Percentiles rank a stretch among this genome's conserved stretches.
Evolutionary conservation across 2,113 vertebrate genomes (phyloP).

Genomic region (Sylvietta virens): DNA sequence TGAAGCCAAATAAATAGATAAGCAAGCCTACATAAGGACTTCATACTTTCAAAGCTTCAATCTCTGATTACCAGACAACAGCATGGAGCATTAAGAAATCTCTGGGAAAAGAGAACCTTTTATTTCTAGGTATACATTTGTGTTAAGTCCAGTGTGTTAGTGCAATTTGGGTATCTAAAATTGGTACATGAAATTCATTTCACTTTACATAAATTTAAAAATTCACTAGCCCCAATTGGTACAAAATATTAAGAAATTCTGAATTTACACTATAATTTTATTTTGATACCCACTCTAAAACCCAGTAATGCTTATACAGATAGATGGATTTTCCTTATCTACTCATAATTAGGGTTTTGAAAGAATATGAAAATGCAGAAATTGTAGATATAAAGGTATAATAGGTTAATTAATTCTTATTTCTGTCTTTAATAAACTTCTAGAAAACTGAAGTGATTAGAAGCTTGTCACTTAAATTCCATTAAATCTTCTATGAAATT

Average conservation of each 20-base stretch:
- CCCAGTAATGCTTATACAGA: neutral
- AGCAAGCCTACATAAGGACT: neutral
- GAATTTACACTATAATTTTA: neutral
- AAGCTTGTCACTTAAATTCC: neutral
- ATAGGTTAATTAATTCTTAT: neutral
- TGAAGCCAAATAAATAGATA: neutral
- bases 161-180: neutral
- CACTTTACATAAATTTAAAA: neutral
- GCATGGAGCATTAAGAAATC: neutral
- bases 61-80: neutral
- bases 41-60: neutral
- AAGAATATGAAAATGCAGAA: neutral
- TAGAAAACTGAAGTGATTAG: neutral
- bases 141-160: neutral
- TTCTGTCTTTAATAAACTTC: neutral
- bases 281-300: neutral
- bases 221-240: accelerated
- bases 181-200: neutral
- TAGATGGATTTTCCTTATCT: neutral
- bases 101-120: neutral
- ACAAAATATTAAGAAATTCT: neutral
- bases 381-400: neutral
- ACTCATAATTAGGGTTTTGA: neutral
- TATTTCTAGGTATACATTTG: neutral
- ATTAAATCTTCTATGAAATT: neutral